Evolutionary conservation across 2,113 vertebrate genomes (phyloP), one percentile per base, ranked within the genome.

Genomic region (Anser cygnoides): DNA sequence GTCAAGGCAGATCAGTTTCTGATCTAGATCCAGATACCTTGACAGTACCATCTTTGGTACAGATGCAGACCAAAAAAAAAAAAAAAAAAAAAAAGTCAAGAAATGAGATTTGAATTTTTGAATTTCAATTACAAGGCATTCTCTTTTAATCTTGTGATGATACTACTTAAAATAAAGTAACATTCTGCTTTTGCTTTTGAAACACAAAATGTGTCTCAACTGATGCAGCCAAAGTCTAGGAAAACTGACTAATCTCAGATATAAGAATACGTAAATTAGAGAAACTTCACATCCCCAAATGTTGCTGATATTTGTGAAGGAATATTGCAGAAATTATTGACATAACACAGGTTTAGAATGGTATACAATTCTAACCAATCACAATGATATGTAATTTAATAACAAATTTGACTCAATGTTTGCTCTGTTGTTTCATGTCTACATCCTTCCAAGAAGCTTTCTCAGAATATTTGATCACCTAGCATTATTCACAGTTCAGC

Each of bases 1-100:
- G 67, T 88, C 90, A 90, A 86, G 63, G 78, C 37, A 88, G 85
- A 95, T 93, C 72, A 92, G 35, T 77, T 93, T 94, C 81, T 88
- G 67, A 91, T 76, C 20, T 65, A 74, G n/a, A 75, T 93, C 55
- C 87, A 95, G 75, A 29, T 83, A 92, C 68, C 50, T 81, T 86
- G 85, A 96, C 82, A 85, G 20, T 33, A 83, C 50, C 0, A 0
- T 59, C 71, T 90, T 95, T 43, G 71, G n/a, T 43, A 74, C 8
- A 86, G 46, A 88, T 20, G n/a, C 11, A 73, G 44, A 46, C 12
- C 19, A 39, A 39, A 39, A 10, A 49, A 21, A 49, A 49, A 49
- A 46, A 46, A 46, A 46, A 49, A 39, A 41, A 55, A 84, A 89
- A 58, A 71, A 61, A 35, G 25, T 68, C 23, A 72, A 82, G 78